Evolutionary conservation across 2,797 vertebrate species (phyloP), one percentile per base, ranked within the genome.

Genomic region (Anas flavirostris): DNA sequence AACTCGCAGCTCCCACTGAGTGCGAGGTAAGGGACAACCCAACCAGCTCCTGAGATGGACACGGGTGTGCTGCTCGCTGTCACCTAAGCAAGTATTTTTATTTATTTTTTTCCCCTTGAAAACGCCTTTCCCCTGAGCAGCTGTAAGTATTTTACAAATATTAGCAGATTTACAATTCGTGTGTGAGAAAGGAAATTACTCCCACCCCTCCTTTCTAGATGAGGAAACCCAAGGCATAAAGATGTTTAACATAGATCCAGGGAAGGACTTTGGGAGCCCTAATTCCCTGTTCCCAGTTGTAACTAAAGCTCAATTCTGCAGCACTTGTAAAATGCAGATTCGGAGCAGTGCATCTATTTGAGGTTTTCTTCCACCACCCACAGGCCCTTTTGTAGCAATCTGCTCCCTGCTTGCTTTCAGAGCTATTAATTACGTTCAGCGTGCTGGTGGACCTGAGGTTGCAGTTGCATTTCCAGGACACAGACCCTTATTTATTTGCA

Each of bases 351-450:
- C 64, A n/a, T 64, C 53, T 52, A 6, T 53, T 46, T 10, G 85
- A 56, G 72, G 19, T 22, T 86, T 62, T 23, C 12, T 79, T 82
- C 86, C 64, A 63, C 44, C 75, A 35, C 86, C 90, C 88, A 69
- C 76, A 31, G n/a, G 25, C 66, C 64, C 88, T 90, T 55, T 91
- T 4, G 59, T 41, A 79, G 56, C 68, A 74, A 82, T 85, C 82
- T 82, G 79, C 82, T 91, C 79, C 83, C 74, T 37, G 2, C 25
- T 73, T 13, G 59, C 10, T 26, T 31, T 2, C 63, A 12, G 31
- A 16, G 58, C 83, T 23, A 3, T 82, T 91, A 85, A 81, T 81
- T 55, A 29, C 4, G 46, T 16, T 48, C 23, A 1, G 16, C 3
- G 2, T 31, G 35, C 60, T 13, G 8, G 5, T 9, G 46, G 66